These are phyloP conservation scores for Drosophila arizonae DNA, from an alignment of 1,140 invertebrate species.

Conservation along the genomic window DNA sequence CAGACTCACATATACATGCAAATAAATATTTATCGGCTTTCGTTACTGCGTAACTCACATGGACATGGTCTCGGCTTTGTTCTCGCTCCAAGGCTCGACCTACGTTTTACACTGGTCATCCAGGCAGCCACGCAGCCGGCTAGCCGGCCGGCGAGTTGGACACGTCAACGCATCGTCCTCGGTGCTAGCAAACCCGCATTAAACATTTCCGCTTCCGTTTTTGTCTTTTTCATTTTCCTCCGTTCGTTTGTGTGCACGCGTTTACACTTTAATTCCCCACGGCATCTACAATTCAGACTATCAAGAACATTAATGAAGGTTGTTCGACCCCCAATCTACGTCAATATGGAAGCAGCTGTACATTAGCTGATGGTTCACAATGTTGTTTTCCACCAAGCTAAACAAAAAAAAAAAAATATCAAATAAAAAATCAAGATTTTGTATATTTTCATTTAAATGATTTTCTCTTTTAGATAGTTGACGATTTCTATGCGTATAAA, in stretches of 20 bases:
- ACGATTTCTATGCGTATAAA: no score
- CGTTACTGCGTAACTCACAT: slow-evolving; percentile 52
- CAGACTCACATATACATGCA: slow-evolving; percentile 24
- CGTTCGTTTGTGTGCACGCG: slow-evolving; percentile 19
- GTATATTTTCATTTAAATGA: background rate
- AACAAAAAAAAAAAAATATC: no score
- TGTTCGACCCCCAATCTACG: slow-evolving; percentile 4
- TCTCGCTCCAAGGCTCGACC: background rate
- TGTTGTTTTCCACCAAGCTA: background rate
- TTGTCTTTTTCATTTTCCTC: slow-evolving; percentile 38
- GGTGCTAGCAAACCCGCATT: slow-evolving; percentile 49
- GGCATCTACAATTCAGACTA: slow-evolving; percentile 13
- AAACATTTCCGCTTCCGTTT: slow-evolving; percentile 52
- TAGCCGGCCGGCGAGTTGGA: slow-evolving; percentile 14
- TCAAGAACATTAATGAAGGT: slow-evolving; percentile 7
- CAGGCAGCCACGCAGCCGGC: slow-evolving; percentile 14
- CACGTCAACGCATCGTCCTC: slow-evolving; percentile 20
- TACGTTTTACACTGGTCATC: slow-evolving; percentile 5
- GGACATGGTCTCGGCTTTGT: slow-evolving; percentile 21
- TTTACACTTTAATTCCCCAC: slow-evolving; percentile 43
- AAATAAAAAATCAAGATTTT: background rate
- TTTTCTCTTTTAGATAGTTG: no score
- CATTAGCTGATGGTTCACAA: background rate
- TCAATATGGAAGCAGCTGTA: background rate
- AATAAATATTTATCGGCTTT: slow-evolving; percentile 74